Conservation (phyloP, 2,888 invertebrate species). For the Blastobasis lacticolella region DNA sequence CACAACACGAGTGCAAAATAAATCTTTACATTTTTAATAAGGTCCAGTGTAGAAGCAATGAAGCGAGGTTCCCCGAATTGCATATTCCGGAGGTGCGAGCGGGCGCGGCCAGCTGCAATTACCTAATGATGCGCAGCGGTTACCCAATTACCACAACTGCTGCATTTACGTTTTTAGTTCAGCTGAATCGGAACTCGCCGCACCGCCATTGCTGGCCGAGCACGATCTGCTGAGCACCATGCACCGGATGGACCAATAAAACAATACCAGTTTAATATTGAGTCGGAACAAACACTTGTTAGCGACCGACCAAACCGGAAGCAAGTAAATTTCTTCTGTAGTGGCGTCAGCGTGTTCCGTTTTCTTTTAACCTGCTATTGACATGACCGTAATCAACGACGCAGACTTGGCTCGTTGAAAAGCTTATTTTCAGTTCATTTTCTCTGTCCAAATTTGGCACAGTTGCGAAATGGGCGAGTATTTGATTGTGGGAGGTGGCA, state of each 20-base stretch:
- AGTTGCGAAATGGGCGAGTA: too few species aligned
- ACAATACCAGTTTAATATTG: background rate
- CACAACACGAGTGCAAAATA: too few species aligned
- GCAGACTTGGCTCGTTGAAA: background rate
- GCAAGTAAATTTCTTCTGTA: background rate
- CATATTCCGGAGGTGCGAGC: conserved; percentile 5
- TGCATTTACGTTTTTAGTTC: conserved; percentile 58
- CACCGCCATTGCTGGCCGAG: conserved; percentile 9
- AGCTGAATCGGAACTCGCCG: conserved; percentile 39
- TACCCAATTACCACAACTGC: conserved; percentile 58
- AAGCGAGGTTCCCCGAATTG: too few species aligned
- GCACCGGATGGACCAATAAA: background rate
- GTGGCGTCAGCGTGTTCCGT: background rate
- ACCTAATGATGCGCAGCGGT: conserved; percentile 64
- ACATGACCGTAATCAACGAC: background rate
- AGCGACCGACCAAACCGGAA: conserved; percentile 1
- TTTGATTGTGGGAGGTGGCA: too few species aligned
- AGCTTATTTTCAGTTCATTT: too few species aligned
- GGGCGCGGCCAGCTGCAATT: conserved; percentile 50
- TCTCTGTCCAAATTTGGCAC: too few species aligned
- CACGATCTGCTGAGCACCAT: conserved; percentile 18
- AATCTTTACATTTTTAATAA: too few species aligned
- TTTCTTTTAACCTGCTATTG: background rate
- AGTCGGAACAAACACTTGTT: background rate
- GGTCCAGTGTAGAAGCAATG: too few species aligned